Base-by-base conservation (phyloP, 2,888 invertebrate genomes). In the Nomada ruficornis region DNA sequence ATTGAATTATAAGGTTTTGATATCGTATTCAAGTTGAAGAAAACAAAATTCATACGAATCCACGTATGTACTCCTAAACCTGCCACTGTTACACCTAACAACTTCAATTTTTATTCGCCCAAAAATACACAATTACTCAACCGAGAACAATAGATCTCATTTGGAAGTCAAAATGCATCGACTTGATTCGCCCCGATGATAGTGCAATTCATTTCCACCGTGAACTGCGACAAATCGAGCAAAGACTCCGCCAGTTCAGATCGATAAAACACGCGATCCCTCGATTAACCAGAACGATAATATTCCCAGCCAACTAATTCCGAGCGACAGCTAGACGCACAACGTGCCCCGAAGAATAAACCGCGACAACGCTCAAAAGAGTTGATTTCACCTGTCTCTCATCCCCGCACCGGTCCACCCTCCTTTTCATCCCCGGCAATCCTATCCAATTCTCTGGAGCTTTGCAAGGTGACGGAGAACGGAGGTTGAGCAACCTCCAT, bases 401-500 rank as follows among this genome's bases (percentile, higher is more conserved):
- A 36, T 36, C 18, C 2, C 2, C 7, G 3, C 20, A 15, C 36
- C 36, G 0, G 15, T 15, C 23, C 20, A 0, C 15, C 4, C 20
- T 20, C 42, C 23, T 13, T 47, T 15, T 36, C 36, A 36, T 29
- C 15, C 11, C 18, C 1, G 9, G 1, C 55, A 18, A 42, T 47
- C 72, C 15, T 36, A 62, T 72, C 59, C 44, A 57, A 73, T 63
- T 73, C 69, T 60, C 50, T n/a, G 26, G 47, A 52, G 50, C 54
- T 59, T 54, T 52, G 52, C 47, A 0, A 62, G 42, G n/a, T 60
- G 63, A 68, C 64, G 64, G 65, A 62, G 57, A 62, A 59, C 42
- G 68, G 42, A 73, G 80, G 57, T 63, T 55, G 75, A 63, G 72
- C 55, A 71, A 75, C 68, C 57, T n/a, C 20, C 13, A 11, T 36